Evolutionary conservation across 2,888 invertebrate species (phyloP).

Genomic region (Trichacis sp.): DNA sequence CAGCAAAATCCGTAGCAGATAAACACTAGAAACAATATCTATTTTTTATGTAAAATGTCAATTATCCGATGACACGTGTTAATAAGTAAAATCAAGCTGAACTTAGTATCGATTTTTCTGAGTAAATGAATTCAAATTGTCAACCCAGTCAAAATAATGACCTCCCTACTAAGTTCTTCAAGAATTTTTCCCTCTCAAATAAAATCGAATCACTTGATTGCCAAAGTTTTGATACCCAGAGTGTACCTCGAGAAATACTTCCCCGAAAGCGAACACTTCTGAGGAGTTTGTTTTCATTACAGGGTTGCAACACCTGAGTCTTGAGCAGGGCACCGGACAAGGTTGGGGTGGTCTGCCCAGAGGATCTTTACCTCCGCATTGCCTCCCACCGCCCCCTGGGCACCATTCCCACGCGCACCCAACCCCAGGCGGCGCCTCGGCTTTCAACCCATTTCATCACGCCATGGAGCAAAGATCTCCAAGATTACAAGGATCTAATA

Average conservation of each 20-base stretch:
- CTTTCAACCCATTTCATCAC: constrained; percentile 67
- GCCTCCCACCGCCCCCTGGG: constrained; percentile 66
- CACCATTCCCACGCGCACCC: constrained; percentile 62
- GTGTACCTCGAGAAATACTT: not conserved
- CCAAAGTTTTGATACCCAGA: not conserved
- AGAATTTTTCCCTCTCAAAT: too few relatives aligned
- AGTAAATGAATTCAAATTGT: too few relatives aligned
- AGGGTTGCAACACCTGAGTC: constrained; percentile 65
- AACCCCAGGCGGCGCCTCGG: constrained; percentile 59
- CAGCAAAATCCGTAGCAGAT: too few relatives aligned
- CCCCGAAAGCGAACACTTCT: constrained; percentile 17
- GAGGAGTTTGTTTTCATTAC: constrained; percentile 29
- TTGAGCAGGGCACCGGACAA: constrained; percentile 64
- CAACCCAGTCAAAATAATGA: too few relatives aligned
- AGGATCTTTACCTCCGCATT: constrained; percentile 63
- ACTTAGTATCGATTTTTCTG: too few relatives aligned
- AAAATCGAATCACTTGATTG: not conserved
- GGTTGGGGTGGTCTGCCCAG: constrained; percentile 64
- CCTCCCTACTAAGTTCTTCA: too few relatives aligned
- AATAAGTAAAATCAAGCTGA: too few relatives aligned
- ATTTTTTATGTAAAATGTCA: too few relatives aligned
- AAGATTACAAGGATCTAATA: constrained; percentile 55
- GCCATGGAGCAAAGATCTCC: constrained; percentile 65
- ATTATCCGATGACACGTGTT: too few relatives aligned
- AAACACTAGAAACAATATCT: too few relatives aligned